Conservation (phyloP, 2,797 vertebrate species). For the Florisuga fusca region DNA sequence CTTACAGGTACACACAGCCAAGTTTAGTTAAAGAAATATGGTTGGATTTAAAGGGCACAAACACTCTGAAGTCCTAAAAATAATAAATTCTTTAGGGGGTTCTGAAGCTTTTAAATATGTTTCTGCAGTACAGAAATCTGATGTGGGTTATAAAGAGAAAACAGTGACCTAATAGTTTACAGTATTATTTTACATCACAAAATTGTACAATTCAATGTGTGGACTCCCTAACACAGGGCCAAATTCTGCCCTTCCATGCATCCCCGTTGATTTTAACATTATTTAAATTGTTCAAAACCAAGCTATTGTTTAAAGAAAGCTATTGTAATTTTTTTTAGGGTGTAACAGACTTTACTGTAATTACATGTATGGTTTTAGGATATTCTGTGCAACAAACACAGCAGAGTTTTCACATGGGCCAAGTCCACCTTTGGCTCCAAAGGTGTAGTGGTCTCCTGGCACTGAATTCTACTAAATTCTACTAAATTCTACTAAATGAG, state of each 20-base stretch:
- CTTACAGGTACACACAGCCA: neutral
- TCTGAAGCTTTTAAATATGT: neutral
- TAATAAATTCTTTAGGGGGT: slow-evolving; percentile 3
- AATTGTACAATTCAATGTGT: neutral
- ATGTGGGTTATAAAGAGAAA: neutral
- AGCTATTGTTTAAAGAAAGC: neutral
- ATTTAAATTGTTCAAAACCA: neutral
- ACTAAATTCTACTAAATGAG: neutral
- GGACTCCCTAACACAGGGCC: neutral
- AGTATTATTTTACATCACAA: neutral
- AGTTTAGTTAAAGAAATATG: slow-evolving; percentile 5
- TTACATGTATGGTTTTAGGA: neutral
- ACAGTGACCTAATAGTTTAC: neutral
- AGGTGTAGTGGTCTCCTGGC: neutral
- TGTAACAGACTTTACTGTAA: neutral
- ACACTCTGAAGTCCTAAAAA: neutral
- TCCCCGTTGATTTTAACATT: neutral
- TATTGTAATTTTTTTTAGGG: neutral
- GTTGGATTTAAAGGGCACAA: neutral
- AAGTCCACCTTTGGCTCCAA: neutral
- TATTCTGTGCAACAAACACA: neutral
- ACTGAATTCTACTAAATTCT: too few relatives aligned
- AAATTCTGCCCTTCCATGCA: neutral
- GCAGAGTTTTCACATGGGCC: neutral
- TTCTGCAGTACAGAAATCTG: slow-evolving; percentile 20